phyloP scores from a whole-genome alignment of 2,113 vertebrate species.

The Rhombomys opimus region DNA sequence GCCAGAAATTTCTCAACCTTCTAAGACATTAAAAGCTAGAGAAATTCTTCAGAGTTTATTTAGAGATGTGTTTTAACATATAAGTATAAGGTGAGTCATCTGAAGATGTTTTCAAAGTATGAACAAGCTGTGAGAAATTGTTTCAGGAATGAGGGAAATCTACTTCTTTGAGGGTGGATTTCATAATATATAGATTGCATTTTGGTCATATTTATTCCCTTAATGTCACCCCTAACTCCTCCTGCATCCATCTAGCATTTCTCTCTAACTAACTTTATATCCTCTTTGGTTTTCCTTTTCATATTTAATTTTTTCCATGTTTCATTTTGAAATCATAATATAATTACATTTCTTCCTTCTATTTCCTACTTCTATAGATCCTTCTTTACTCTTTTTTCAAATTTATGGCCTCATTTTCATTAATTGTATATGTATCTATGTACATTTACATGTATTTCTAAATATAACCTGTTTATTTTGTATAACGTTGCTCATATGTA shows the following conservation, averaged over 20 bases:
- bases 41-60: background rate
- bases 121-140: background rate
- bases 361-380: background rate
- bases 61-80: constrained; percentile 6
- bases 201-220: background rate
- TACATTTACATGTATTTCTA: background rate
- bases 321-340: background rate
- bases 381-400: background rate
- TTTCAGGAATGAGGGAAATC: background rate
- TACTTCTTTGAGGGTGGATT: too few species aligned
- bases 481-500: background rate
- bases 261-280: background rate
- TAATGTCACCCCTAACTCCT: background rate
- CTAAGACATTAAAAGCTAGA: background rate
- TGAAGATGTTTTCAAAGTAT: background rate
- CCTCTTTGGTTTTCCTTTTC: background rate
- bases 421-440: too few species aligned
- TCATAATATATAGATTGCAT: too few species aligned
- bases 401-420: background rate
- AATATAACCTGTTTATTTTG: background rate
- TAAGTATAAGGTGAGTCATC: background rate
- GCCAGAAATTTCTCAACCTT: background rate
- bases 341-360: background rate
- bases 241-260: too few species aligned
- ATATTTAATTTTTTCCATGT: background rate